phyloP scores from a whole-genome alignment of 1,140 invertebrate species.

The Drosophila nasuta region DNA sequence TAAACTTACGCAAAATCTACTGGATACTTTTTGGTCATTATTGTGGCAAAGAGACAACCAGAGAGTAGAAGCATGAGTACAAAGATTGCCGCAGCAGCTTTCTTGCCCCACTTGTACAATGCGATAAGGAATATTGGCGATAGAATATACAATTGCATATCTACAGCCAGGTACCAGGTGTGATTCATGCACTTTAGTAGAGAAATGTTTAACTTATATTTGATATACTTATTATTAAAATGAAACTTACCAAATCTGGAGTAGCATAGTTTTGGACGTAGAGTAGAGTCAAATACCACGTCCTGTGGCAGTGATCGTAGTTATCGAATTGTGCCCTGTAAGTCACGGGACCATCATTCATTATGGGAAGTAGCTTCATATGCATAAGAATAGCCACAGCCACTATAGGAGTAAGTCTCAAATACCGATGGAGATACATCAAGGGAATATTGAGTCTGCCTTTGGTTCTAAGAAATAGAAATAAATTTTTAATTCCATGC shows the following conservation, averaged over 20 bases:
- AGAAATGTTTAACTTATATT: background rate
- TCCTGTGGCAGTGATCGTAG: slow-evolving; percentile 55
- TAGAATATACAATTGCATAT: slow-evolving; percentile 93
- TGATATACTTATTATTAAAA: background rate
- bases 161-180: slow-evolving; percentile 94
- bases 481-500: background rate
- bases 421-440: slow-evolving; percentile 74
- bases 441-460: slow-evolving; percentile 66
- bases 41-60: slow-evolving; percentile 54
- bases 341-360: slow-evolving; percentile 45
- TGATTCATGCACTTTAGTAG: slow-evolving; percentile 91
- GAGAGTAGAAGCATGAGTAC: slow-evolving; percentile 50
- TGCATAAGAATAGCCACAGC: slow-evolving; percentile 33
- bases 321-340: slow-evolving; percentile 26
- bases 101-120: slow-evolving; percentile 87
- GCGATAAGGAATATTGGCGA: slow-evolving; percentile 90
- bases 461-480: slow-evolving; percentile 36
- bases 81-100: slow-evolving; percentile 46
- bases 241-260: slow-evolving; percentile 35
- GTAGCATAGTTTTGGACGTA: slow-evolving; percentile 69
- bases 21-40: slow-evolving; percentile 50
- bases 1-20: slow-evolving; percentile 36
- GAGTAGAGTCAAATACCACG: slow-evolving; percentile 63
- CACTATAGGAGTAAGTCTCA: slow-evolving; percentile 64
- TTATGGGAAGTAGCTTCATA: background rate